Percentiles rank a stretch among this genome's conserved stretches.
Conservation (phyloP, 1,140 invertebrate genomes). For the Ectropis grisescens region DNA sequence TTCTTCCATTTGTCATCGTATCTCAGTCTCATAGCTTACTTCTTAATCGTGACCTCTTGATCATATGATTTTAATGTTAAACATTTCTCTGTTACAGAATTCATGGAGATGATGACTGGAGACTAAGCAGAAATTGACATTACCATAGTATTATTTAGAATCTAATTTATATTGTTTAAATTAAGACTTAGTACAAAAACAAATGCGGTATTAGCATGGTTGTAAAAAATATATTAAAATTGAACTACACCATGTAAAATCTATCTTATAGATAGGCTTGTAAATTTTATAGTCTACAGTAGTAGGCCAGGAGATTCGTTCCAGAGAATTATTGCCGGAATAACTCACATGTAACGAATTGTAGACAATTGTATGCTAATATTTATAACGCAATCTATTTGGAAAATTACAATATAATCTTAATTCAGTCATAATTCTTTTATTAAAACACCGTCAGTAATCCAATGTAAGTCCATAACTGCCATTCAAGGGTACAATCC, state of each 20-base stretch:
- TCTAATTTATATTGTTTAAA: slow-evolving; percentile 39
- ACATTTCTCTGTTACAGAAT: slow-evolving; percentile 75
- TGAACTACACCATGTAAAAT: slow-evolving; percentile 20
- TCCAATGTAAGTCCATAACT: too few relatives aligned
- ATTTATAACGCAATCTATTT: slow-evolving; percentile 42
- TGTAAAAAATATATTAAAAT: slow-evolving; percentile 27
- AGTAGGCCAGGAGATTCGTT: slow-evolving; percentile 29
- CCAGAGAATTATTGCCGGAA: slow-evolving; percentile 52
- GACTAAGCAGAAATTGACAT: slow-evolving; percentile 71
- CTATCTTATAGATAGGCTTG: slow-evolving; percentile 55
- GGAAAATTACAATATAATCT: too few relatives aligned
- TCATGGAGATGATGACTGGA: slow-evolving; percentile 91
- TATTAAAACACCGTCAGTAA: too few relatives aligned
- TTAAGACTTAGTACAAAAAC: slow-evolving; percentile 57
- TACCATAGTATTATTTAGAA: slow-evolving; percentile 49
- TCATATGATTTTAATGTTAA: too few relatives aligned
- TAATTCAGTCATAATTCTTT: too few relatives aligned
- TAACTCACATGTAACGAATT: slow-evolving; percentile 48
- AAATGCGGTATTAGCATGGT: slow-evolving; percentile 60
- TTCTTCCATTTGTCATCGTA: too few relatives aligned
- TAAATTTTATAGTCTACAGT: slow-evolving; percentile 16
- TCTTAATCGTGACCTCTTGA: too few relatives aligned
- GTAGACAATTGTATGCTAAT: slow-evolving; percentile 50
- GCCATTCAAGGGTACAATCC: too few relatives aligned
- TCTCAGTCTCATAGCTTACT: too few relatives aligned